These are phyloP conservation scores for Panagrolaimus sp. DNA, from an alignment of 1,140 invertebrate genomes.

Conservation along the genomic window DNA sequence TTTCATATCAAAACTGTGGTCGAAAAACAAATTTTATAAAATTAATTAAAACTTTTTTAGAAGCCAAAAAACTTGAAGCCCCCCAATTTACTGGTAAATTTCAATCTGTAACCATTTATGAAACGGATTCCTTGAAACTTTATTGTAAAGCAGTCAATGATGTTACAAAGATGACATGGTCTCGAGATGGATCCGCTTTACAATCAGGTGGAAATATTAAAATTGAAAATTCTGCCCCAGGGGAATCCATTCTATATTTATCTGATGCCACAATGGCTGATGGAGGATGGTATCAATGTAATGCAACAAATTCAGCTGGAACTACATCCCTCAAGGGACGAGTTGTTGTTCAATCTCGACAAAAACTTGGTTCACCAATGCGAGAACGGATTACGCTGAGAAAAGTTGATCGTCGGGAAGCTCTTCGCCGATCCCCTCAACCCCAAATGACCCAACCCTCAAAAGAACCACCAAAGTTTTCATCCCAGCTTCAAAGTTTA, in stretches of 20 bases:
- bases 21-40: background rate
- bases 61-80: slow-evolving; percentile 11
- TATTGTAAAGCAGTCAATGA: slow-evolving; percentile 46
- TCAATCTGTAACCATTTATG: slow-evolving; percentile 41
- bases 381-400: slow-evolving; percentile 48
- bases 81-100: slow-evolving; percentile 45
- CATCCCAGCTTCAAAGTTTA: slow-evolving; percentile 69
- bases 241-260: slow-evolving; percentile 38
- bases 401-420: slow-evolving; percentile 42
- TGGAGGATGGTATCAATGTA: slow-evolving; percentile 46
- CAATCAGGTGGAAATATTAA: slow-evolving; percentile 26
- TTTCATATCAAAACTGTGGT: background rate
- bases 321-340: slow-evolving; percentile 43
- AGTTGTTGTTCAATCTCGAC: slow-evolving; percentile 41
- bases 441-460: slow-evolving; percentile 67
- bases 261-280: slow-evolving; percentile 36
- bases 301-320: slow-evolving; percentile 41
- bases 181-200: slow-evolving; percentile 31
- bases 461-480: slow-evolving; percentile 79
- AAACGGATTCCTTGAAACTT: slow-evolving; percentile 43
- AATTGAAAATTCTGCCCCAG: slow-evolving; percentile 31
- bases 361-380: slow-evolving; percentile 33
- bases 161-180: slow-evolving; percentile 34
- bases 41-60: background rate
- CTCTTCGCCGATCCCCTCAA: slow-evolving; percentile 11